Base-by-base conservation (phyloP, 1,140 invertebrate genomes). In the Catajapyx aquilonaris region DNA sequence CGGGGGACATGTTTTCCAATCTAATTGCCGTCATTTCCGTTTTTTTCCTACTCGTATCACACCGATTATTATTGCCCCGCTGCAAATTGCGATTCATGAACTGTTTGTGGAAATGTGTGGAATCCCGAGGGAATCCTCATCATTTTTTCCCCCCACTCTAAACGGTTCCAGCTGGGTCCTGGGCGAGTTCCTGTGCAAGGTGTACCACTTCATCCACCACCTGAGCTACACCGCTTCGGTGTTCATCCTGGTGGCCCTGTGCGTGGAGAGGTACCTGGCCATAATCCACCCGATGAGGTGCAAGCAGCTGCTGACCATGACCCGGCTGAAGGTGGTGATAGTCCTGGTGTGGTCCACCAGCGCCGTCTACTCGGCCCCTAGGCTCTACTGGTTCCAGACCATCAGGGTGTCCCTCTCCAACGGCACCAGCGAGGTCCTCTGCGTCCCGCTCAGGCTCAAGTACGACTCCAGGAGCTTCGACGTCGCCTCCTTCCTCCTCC, bases 221-320 rank as follows among this genome's bases (percentile, higher is more conserved):
- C 53, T 84, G 19, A 79, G 76, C 48, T 81, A 80, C 52, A 81
- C 77, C 2, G 75, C 78, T 1, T 81, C 77, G 7, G 76, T 84
- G 39, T 72, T 80, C 48, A 81, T 83, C 28, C 55, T 83, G 32
- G 73, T 80, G 9, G 72, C 81, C 11, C 80, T 81, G 37, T 81
- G 76, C 47, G 71, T 74, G n/a, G 79, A 84, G 48, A 60, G 79
- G 39, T 83, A 81, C 48, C 68, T 83, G 41, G 79, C 77, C 35
- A 83, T 81, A 31, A 73, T 81, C 41, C 75, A 81, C 53, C 78
- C 79, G 5, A 78, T 83, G 39, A 73, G 72, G 2, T 78, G 76
- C 49, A 76, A 76, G 44, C 73, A 76, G 45, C 76, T 79, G 43
- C 55, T 79, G 20, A 79, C 76, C 1, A 69, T 72, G 2, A 64